Base-by-base conservation (phyloP, 2,113 vertebrate genomes). In the Cacatua alba region DNA sequence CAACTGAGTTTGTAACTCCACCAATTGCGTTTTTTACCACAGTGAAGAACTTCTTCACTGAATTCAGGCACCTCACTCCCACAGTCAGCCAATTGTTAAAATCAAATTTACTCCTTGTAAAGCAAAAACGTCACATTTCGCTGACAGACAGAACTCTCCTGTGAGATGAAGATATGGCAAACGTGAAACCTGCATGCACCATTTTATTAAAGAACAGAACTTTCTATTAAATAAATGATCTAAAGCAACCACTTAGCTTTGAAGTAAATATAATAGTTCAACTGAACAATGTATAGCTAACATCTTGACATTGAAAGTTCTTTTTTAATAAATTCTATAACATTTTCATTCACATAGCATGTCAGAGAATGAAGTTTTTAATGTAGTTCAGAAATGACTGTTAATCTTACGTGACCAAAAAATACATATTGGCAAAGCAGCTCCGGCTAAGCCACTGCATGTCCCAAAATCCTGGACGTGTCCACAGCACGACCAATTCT, bases 401-500 rank as follows among this genome's bases (percentile, higher is more conserved):
- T 13, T 48, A 23, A 31, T 46, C 24, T 46, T 15, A 8, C 9
- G 0, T 11, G 31, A 37, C 19, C 15, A 26, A 53, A 74, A 68
- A 44, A n/a, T 4, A 26, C 10, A 25, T 0, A 0, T 21, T 8
- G 13, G 11, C 29, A 75, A 48, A 82, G 62, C 31, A 64, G 67
- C 43, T 76, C 14, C 48, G 53, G n/a, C 26, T 62, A 35, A 84
- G 29, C 23, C 28, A 11, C 13, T 39, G 20, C 15, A 10, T 4
- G 8, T 43, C 60, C 63, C 52, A 33, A 53, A 76, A 19, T 55
- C 52, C 35, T 88, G 48, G 37, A 16, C 3, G 1, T 55, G 24
- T 12, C 48, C 55, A 33, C 23, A 33, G 21, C 51, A 31, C 0
- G 0, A 76, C 24, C 29, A 77, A 4, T 51, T 81, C 37, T 39